Conservation (phyloP, 2,113 vertebrate genomes). For the Anguilla rostrata region DNA sequence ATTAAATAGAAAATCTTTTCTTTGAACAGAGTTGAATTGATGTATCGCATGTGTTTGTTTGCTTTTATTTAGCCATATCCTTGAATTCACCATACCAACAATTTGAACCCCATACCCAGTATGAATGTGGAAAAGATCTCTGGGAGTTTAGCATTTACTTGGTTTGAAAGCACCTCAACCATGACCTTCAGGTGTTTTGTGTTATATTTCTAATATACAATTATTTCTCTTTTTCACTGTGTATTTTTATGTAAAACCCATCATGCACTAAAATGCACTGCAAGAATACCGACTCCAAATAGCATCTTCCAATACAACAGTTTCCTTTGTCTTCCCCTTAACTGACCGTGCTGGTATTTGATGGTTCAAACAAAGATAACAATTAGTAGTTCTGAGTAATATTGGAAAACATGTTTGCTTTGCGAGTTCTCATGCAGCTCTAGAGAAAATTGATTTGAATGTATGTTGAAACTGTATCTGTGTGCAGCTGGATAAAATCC, state of each 20-base stretch:
- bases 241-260: neutral
- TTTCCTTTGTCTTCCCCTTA: no score
- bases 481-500: conserved; percentile 27
- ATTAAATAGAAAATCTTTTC: no score
- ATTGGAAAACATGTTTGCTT: no score
- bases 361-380: no score
- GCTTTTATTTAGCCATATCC: neutral
- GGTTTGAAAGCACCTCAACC: neutral
- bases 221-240: neutral
- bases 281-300: neutral
- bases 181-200: neutral
- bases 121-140: neutral
- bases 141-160: neutral
- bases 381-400: no score
- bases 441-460: no score
- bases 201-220: neutral
- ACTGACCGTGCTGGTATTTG: no score
- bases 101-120: neutral
- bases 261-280: neutral
- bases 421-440: no score
- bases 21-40: no score
- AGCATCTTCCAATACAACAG: no score
- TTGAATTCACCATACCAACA: neutral
- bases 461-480: neutral
- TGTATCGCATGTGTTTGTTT: neutral